Percentiles rank a stretch among this genome's conserved stretches.
Conservation (phyloP, 2,797 vertebrate species). For the Sebastiscus albofasciatus region DNA sequence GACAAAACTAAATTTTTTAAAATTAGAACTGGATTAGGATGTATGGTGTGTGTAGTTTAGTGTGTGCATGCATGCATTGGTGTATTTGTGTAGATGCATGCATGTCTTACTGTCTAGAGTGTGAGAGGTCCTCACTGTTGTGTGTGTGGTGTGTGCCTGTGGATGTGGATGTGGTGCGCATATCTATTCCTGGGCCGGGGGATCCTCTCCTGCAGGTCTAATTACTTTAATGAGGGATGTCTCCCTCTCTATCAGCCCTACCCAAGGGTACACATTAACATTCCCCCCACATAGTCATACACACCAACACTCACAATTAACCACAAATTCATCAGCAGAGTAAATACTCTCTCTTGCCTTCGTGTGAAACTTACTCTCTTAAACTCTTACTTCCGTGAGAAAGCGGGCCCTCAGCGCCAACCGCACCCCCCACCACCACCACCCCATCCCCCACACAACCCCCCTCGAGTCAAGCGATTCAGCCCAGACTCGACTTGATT, state of each 20-base stretch:
- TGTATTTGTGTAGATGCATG: background rate
- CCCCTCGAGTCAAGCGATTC: conserved; percentile 30
- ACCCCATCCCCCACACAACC: background rate
- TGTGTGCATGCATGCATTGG: background rate
- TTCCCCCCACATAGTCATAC: conserved; percentile 71
- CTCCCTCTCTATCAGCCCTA: conserved; percentile 68
- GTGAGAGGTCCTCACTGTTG: conserved; percentile 22
- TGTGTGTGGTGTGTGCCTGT: conserved; percentile 43
- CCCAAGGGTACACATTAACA: conserved; percentile 79
- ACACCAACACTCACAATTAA: conserved; percentile 73
- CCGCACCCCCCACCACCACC: background rate
- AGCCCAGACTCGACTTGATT: conserved; percentile 36
- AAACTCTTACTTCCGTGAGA: conserved; percentile 58
- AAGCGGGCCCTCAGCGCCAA: background rate
- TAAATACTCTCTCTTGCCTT: conserved; percentile 61
- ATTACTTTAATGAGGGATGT: conserved; percentile 80
- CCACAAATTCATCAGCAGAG: conserved; percentile 72
- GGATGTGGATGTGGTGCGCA: conserved; percentile 49
- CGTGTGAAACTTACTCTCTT: conserved; percentile 46
- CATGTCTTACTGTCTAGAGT: background rate
- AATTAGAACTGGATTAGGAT: conserved; percentile 13
- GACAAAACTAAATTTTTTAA: conserved; percentile 1
- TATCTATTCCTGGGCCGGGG: conserved; percentile 68
- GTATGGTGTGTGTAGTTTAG: background rate
- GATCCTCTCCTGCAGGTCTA: conserved; percentile 79